phyloP scores from a whole-genome alignment of 2,888 invertebrate genomes.

The Lysandra coridon region DNA sequence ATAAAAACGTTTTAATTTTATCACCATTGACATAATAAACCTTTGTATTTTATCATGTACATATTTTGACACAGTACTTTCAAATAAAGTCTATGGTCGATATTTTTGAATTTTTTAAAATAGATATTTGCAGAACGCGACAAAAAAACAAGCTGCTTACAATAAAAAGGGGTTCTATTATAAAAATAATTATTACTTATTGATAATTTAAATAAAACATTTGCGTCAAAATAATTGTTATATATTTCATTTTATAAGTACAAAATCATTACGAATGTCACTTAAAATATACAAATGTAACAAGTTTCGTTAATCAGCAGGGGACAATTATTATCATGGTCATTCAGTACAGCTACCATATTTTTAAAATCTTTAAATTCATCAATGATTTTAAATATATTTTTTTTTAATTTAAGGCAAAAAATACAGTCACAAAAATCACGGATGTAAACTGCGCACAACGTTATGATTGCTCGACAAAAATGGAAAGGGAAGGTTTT shows the following conservation, averaged over 20 bases:
- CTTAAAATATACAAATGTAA: constrained; percentile 62
- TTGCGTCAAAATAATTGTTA: constrained; percentile 59
- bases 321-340: neutral
- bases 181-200: too few relatives aligned
- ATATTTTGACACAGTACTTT: constrained; percentile 56
- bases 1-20: constrained; percentile 73
- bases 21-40: constrained; percentile 28
- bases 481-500: too few relatives aligned
- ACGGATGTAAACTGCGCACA: too few relatives aligned
- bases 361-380: neutral
- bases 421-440: neutral
- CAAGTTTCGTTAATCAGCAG: constrained; percentile 35
- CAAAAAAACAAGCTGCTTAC: too few relatives aligned
- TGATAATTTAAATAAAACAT: neutral
- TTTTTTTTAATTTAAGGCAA: neutral
- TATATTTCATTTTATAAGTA: constrained; percentile 72
- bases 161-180: too few relatives aligned
- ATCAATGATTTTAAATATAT: neutral
- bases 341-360: neutral
- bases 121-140: too few relatives aligned
- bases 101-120: too few relatives aligned
- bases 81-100: neutral
- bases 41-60: constrained; percentile 36
- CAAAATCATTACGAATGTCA: constrained; percentile 58
- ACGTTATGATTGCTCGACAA: too few relatives aligned